Evolutionary conservation across 2,888 invertebrate species (phyloP).

Genomic region (Automeris io): DNA sequence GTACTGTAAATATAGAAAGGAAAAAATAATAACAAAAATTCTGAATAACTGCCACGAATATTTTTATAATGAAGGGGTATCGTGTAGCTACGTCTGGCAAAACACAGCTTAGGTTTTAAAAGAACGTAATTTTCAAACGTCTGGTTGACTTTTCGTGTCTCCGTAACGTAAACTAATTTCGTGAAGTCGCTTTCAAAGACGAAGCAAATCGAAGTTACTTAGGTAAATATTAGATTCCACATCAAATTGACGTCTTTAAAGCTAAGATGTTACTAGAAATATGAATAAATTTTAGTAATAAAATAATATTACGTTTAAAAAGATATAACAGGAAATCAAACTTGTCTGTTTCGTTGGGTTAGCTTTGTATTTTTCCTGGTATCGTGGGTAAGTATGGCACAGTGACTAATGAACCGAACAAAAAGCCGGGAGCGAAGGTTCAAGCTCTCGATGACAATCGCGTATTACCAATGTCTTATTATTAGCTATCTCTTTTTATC

Average conservation of each 20-base stretch:
- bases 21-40: no score
- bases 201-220: conserved; percentile 14
- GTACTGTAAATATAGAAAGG: conserved; percentile 53
- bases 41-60: conserved; percentile 41
- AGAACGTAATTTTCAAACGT: conserved; percentile 37
- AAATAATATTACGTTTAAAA: background rate
- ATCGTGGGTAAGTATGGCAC: background rate
- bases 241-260: background rate
- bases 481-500: no score
- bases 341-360: background rate
- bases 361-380: background rate
- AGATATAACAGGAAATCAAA: background rate
- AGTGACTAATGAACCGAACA: background rate
- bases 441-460: no score
- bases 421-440: background rate
- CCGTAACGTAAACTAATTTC: conserved; percentile 19
- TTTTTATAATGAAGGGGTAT: conserved; percentile 54
- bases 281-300: background rate
- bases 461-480: no score
- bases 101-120: conserved; percentile 48
- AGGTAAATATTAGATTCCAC: conserved; percentile 9
- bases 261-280: background rate
- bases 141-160: conserved; percentile 25
- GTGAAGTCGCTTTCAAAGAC: conserved; percentile 14
- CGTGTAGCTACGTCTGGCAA: conserved; percentile 31